Conservation (phyloP, 2,113 vertebrate genomes). For the Bos javanicus region DNA sequence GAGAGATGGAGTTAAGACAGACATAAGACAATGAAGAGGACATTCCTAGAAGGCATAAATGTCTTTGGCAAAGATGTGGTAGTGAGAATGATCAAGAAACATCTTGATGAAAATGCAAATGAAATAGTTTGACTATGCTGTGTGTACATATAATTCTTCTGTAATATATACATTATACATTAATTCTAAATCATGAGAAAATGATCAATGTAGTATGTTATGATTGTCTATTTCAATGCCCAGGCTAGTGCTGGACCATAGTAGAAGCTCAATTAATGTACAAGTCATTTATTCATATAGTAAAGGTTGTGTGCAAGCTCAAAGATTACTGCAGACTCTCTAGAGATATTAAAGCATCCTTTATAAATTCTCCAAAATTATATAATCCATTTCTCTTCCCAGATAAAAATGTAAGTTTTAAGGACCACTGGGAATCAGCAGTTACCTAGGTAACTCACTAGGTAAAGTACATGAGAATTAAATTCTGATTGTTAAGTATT, state of each 20-base stretch:
- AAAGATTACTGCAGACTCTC: neutral
- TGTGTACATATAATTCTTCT: neutral
- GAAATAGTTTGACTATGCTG: neutral
- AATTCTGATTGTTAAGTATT: conserved; percentile 44
- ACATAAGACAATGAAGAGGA: neutral
- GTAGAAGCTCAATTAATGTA: neutral
- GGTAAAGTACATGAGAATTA: conserved; percentile 47
- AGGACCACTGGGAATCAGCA: conserved; percentile 8
- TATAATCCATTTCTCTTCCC: neutral
- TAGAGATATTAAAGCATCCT: neutral
- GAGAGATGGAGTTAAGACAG: neutral
- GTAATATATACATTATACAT: neutral
- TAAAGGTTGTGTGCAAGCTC: neutral
- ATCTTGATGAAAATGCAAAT: neutral
- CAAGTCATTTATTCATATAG: conserved; percentile 16
- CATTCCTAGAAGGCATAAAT: neutral
- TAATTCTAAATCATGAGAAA: conserved; percentile 6
- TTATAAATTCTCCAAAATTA: neutral
- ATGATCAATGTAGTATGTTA: neutral
- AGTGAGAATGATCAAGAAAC: neutral
- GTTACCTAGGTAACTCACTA: conserved; percentile 63
- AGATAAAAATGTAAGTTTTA: conserved; percentile 45
- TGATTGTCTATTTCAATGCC: neutral
- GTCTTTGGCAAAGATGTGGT: neutral
- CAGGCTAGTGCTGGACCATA: neutral